Base-by-base conservation (phyloP, 2,113 vertebrate species). In the Clarias batrachus region DNA sequence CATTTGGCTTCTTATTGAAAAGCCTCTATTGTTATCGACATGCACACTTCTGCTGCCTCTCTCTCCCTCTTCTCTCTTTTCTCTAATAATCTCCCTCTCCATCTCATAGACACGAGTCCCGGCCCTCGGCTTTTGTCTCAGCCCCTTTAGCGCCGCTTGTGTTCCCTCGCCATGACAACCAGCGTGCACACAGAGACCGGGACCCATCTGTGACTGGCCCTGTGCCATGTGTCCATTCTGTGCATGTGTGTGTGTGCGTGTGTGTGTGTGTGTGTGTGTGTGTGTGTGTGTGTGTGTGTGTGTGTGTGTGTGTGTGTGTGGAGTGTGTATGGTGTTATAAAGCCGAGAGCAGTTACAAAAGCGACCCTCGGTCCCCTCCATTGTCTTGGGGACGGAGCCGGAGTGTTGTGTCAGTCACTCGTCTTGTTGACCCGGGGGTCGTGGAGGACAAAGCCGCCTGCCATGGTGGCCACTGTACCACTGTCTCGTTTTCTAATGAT, bases 201-300 rank as follows among this genome's bases (percentile, higher is more conserved):
- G 82, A 74, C 87, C 89, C 89, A 90, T 90, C 89, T 90, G 89
- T 90, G 89, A 86, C 81, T 86, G 87, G 85, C 83, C 76, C 86
- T 86, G 85, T 86, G 89, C 87, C 89, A 90, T 90, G 89, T 88
- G 89, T 86, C 86, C 81, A 33, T 80, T 33, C 30, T 85, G 68
- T 23, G 68, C 21, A 21, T 71, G 86, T 65, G 85, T 83, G 68
- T 79, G 62, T 80, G 81, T 79, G 85, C 41, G 84, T 83, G 87
- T 73, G 77, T 81, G 82, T 23, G 76, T n/a, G 66, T 60, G 52
- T 80, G 84, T 56, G 83, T 84, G 79, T 85, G 66, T 85, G 83
- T 81, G 83, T 30, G 82, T 74, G 87, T 66, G 81, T 81, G 82
- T 74, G 87, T 66, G 81, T 80, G 82, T 14, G 65, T 83, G 80